Percentiles rank a stretch among this genome's conserved stretches.
Conservation (phyloP, 1,140 invertebrate species). For the Drosophila subobscura region DNA sequence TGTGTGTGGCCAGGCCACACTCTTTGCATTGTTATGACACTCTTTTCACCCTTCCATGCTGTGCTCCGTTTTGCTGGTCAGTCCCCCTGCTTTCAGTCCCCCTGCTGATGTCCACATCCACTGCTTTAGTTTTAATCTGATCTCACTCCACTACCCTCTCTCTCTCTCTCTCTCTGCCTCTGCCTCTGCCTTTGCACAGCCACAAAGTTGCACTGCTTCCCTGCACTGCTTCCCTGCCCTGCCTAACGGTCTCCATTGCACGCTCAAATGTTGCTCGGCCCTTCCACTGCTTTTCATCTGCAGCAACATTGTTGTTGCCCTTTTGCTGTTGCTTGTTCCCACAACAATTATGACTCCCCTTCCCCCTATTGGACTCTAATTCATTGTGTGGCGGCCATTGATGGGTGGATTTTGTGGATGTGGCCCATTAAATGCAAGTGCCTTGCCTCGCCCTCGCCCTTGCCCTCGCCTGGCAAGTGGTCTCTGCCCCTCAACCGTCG, state of each 20-base stretch:
- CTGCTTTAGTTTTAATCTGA: no score
- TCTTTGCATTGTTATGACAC: conserved; percentile 48
- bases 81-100: no score
- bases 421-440: conserved; percentile 7
- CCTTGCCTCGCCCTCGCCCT: not conserved
- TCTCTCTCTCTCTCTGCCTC: not conserved
- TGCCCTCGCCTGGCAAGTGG: not conserved
- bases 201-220: no score
- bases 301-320: conserved; percentile 18
- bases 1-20: conserved; percentile 47
- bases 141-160: not conserved
- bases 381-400: not conserved
- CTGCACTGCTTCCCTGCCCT: no score
- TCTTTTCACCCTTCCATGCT: not conserved
- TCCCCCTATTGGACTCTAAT: not conserved
- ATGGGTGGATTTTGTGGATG: not conserved
- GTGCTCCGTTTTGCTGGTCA: no score
- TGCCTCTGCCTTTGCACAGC: not conserved
- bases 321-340: conserved; percentile 44
- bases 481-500: not conserved
- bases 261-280: no score
- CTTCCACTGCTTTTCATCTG: no score
- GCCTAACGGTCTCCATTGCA: no score
- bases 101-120: no score
- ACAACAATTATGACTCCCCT: conserved; percentile 71